These are phyloP conservation scores for Oncorhynchus clarkii DNA, from an alignment of 2,113 vertebrate genomes.

Conservation along the genomic window DNA sequence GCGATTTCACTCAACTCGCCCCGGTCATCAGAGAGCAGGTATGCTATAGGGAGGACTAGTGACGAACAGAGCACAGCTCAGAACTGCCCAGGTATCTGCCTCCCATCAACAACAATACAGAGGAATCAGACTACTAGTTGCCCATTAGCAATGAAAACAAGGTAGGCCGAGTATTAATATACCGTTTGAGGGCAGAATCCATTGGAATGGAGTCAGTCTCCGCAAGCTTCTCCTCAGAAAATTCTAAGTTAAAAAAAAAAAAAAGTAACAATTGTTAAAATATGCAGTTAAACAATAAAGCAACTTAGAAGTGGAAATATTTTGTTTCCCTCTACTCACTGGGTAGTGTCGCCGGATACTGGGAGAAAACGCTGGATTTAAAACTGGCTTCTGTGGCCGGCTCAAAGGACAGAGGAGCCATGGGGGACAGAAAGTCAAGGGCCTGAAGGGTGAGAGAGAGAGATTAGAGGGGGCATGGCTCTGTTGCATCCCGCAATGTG, in stretches of 20 bases:
- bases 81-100: constrained; percentile 86
- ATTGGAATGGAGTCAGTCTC: constrained; percentile 1
- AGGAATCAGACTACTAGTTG: neutral
- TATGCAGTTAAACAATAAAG: neutral
- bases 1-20: constrained; percentile 94
- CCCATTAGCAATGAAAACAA: neutral
- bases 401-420: constrained; percentile 67
- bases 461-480: neutral
- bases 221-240: constrained; percentile 29
- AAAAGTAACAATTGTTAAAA: neutral
- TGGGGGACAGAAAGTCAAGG: constrained; percentile 70
- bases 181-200: neutral
- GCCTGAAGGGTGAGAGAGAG: constrained; percentile 61
- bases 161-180: neutral
- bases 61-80: constrained; percentile 78
- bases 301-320: neutral
- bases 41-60: constrained; percentile 86
- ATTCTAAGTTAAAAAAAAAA: neutral
- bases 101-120: constrained; percentile 70
- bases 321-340: constrained; percentile 62
- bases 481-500: no score
- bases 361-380: constrained; percentile 54
- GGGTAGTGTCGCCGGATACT: constrained; percentile 64
- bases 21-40: constrained; percentile 94
- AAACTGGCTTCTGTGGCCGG: constrained; percentile 68